phyloP scores from a whole-genome alignment of 2,888 invertebrate genomes.

The Dione juno region DNA sequence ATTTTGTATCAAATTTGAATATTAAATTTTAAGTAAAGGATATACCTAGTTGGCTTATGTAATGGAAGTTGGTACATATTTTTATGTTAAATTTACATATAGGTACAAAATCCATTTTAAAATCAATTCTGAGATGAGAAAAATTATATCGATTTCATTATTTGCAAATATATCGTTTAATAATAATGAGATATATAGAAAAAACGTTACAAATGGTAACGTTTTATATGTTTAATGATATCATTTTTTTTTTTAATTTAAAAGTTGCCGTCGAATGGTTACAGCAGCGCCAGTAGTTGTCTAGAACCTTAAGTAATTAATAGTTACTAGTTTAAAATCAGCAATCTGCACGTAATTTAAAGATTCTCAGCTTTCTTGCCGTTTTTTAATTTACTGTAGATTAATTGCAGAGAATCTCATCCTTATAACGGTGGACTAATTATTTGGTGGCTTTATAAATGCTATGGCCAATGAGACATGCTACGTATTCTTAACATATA shows the following conservation, averaged over 20 bases:
- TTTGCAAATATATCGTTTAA: background rate
- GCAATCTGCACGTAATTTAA: constrained; percentile 58
- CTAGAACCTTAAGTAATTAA: constrained; percentile 59
- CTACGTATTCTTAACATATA: too few species aligned
- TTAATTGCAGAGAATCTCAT: constrained; percentile 65
- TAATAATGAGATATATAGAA: background rate
- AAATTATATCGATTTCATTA: background rate
- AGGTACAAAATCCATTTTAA: too few species aligned
- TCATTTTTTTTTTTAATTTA: background rate
- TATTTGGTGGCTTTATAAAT: too few species aligned
- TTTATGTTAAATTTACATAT: too few species aligned
- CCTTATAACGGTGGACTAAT: constrained; percentile 60
- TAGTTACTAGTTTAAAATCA: constrained; percentile 56
- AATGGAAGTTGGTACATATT: too few species aligned
- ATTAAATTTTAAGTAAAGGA: constrained; percentile 21
- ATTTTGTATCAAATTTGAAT: constrained; percentile 36
- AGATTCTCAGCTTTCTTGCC: constrained; percentile 44
- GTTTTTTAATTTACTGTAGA: constrained; percentile 71
- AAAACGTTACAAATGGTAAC: background rate
- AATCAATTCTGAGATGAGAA: too few species aligned
- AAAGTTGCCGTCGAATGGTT: constrained; percentile 39
- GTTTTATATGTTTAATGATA: too few species aligned
- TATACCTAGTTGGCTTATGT: background rate
- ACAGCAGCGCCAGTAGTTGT: constrained; percentile 18
- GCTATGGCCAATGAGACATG: too few species aligned